Evolutionary conservation across 2,797 vertebrate genomes (phyloP).

Genomic region (Lepilemur ruficaudatus): DNA sequence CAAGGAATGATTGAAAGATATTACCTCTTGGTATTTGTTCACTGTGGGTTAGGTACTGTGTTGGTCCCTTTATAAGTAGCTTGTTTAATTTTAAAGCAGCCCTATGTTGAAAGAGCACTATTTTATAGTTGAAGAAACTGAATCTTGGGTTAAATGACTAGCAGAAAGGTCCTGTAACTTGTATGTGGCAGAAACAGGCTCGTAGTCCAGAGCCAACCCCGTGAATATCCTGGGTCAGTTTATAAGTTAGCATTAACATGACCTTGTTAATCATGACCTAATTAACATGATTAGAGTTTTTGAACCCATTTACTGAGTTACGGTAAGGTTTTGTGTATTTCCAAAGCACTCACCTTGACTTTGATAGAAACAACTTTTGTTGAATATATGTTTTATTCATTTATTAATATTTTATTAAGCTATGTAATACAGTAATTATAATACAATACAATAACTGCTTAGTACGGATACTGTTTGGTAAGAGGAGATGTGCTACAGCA

Average conservation of each 20-base stretch:
- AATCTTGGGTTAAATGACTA: constrained; percentile 2
- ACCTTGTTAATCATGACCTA: neutral
- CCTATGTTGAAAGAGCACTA: neutral
- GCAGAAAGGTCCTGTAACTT: neutral
- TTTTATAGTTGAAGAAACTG: neutral
- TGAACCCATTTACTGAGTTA: neutral
- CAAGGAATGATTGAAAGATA: neutral
- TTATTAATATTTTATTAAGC: neutral
- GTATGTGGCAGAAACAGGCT: neutral
- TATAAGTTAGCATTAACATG: neutral
- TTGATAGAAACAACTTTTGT: constrained; percentile 9
- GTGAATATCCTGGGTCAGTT: neutral
- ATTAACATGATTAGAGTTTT: neutral
- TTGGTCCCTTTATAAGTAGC: neutral
- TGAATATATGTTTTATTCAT: constrained; percentile 6
- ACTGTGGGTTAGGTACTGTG: neutral
- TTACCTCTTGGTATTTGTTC: neutral
- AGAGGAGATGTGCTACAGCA: neutral
- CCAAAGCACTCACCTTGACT: neutral
- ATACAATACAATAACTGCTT: neutral
- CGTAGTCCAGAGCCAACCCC: neutral
- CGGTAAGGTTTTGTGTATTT: neutral
- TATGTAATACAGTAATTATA: neutral
- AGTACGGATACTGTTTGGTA: neutral
- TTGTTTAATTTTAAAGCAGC: neutral